Base-by-base conservation (phyloP, 1,140 invertebrate genomes). In the Battus philenor region DNA sequence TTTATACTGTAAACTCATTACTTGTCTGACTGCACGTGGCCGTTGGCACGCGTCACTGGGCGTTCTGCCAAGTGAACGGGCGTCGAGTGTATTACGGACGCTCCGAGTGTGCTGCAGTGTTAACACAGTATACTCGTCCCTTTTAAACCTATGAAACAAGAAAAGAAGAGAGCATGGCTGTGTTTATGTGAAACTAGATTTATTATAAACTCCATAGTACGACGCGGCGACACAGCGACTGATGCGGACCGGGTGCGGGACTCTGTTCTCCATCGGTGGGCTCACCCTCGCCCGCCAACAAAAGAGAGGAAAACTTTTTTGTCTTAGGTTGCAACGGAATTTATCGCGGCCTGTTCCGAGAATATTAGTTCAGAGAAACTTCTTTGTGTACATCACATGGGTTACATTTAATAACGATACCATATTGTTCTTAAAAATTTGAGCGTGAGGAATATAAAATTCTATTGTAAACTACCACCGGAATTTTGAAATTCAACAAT, bases 11-110 rank as follows among this genome's bases (percentile, higher is more conserved):
- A 41, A 41, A 43, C 31, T 50, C 38, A 49, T 48, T 48, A 54
- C 47, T 54, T 49, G 51, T 47, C 46, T 53, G 24, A 45, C 48
- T 56, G 48, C 56, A 63, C 56, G 55, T 63, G 55, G 59, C 43
- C 49, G 34, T 38, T 55, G 47, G 52, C 49, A 53, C 52, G 51
- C 50, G 50, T 55, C 59, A 56, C 49, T 50, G 49, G 68, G 68
- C 68, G 46, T 27, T 7, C 34, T 62, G 68, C 68, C 68, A 71
- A 61, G 44, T 52, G 53, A 44, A 53, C 50, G 53, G 48, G 53
- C 56, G 54, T 56, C 50, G 49, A 54, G 47, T 47, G 43, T 50
- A 39, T 44, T 57, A 30, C 29, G 24, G 4, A 6, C 24, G 24
- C n/a, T 7, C 20, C 7, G 3, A 32, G 15, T 7, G 10, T 38